Percentiles rank a stretch among this genome's conserved stretches.
Evolutionary conservation across 2,888 invertebrate species (phyloP).

Genomic region (Ferdinandea cuprea): DNA sequence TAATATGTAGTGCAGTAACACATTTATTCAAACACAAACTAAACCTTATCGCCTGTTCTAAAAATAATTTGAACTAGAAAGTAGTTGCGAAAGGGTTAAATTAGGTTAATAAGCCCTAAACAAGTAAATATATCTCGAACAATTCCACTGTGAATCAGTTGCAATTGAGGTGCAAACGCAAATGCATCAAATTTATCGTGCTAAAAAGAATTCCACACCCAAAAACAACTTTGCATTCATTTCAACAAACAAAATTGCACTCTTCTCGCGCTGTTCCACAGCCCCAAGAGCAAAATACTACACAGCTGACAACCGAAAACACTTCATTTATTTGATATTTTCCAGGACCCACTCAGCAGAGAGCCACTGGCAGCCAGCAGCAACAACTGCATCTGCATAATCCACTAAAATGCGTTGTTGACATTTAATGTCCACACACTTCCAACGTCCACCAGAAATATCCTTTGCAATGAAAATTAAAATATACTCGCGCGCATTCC

Average conservation of each 20-base stretch:
- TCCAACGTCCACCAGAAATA: slow-evolving; percentile 11
- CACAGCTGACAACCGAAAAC: slow-evolving; percentile 21
- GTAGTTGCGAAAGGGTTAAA: too few species aligned
- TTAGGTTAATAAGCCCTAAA: too few species aligned
- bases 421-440: slow-evolving; percentile 66
- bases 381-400: slow-evolving; percentile 64
- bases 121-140: too few species aligned
- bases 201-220: neutral
- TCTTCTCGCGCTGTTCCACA: neutral
- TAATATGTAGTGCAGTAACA: too few species aligned
- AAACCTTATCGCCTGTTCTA: too few species aligned
- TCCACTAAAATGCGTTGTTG: slow-evolving; percentile 72
- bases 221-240: neutral
- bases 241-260: neutral
- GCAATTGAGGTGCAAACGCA: neutral
- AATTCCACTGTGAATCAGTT: neutral
- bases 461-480: slow-evolving; percentile 58
- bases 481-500: slow-evolving; percentile 14
- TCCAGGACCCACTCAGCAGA: slow-evolving; percentile 11
- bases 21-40: too few species aligned
- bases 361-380: neutral
- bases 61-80: too few species aligned
- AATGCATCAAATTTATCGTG: neutral
- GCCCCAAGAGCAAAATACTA: neutral
- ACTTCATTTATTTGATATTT: slow-evolving; percentile 69